Base-by-base conservation (phyloP, 1,140 invertebrate genomes). In the Latrodectus geometricus region DNA sequence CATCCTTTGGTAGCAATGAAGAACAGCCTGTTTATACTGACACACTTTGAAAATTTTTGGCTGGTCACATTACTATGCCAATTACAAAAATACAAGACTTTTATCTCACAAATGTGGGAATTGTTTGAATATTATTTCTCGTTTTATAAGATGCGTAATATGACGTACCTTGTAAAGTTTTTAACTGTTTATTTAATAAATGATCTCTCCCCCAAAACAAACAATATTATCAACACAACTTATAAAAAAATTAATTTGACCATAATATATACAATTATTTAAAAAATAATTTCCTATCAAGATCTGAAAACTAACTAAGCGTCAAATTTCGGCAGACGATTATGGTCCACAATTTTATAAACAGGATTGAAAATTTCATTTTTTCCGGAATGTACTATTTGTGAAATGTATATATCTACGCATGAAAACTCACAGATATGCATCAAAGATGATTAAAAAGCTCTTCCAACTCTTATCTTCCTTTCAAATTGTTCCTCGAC, bases 391-490 rank as follows among this genome's bases (percentile, higher is more conserved):
- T 61, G 54, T 61, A 4, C 17, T 11, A 61, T 2, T 61, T 17
- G 11, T 69, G n/a, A 69, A 23, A n/a, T n/a, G 20, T n/a, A 8
- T 69, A 11, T 15, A 20, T 80, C 54, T 74, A 49, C 23, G 50
- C 54, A 49, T 73, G 54, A 76, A 86, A 86, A 86, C 83, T 86
- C 83, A 86, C 74, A 77, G 83, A 86, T 86, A 86, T 86, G 83
- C 83, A 86, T 86, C 74, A 86, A 86, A 86, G 74, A 86, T 86
- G 74, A 61, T 86, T 61, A 78, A 66, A 74, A 78, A 86, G 83
- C 83, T 86, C 83, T 78, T 68, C 52, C 56, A 86, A 74, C 83
- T 74, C 35, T 50, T 17, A 61, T 14, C 75, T 20, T 12, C 49
- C 9, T 17, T 21, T 75, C 23, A 49, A 52, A 70, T 77, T 77